Evolutionary conservation across 2,888 invertebrate species (phyloP).

Genomic region (Morpho deidamia): DNA sequence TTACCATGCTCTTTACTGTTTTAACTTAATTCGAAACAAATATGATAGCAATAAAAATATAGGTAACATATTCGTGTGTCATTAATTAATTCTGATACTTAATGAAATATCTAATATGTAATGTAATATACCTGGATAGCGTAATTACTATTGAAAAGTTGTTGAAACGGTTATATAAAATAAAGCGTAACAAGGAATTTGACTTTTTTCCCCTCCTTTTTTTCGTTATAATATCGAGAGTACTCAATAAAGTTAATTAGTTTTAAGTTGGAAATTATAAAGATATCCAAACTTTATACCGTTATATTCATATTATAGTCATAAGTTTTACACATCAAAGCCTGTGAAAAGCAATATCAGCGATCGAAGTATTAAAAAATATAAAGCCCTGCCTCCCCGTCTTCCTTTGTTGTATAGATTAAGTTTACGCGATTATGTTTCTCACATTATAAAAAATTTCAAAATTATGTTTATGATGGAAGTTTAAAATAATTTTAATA

Average conservation of each 20-base stretch:
- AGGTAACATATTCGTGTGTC: too few species aligned
- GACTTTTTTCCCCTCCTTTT: neutral
- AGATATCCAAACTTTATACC: neutral
- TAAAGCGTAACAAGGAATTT: neutral
- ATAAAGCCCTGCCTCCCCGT: conserved; percentile 24
- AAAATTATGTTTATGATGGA: too few species aligned
- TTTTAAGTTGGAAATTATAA: conserved; percentile 2
- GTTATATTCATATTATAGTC: conserved; percentile 13
- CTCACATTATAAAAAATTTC: too few species aligned
- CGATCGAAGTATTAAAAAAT: conserved; percentile 24
- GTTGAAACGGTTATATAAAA: neutral
- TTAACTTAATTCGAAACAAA: too few species aligned
- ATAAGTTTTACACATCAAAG: conserved; percentile 4
- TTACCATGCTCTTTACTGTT: too few species aligned
- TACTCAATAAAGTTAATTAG: neutral
- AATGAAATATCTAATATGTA: too few species aligned
- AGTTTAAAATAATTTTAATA: too few species aligned
- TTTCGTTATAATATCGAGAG: neutral
- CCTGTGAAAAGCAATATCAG: conserved; percentile 21
- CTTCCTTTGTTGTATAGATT: conserved; percentile 30
- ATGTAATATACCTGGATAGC: too few species aligned
- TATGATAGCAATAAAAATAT: too few species aligned
- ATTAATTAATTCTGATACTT: too few species aligned
- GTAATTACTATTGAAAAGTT: too few species aligned
- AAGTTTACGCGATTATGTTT: conserved; percentile 20